phyloP scores from a whole-genome alignment of 2,888 invertebrate species.

The Tetragonisca angustula region DNA sequence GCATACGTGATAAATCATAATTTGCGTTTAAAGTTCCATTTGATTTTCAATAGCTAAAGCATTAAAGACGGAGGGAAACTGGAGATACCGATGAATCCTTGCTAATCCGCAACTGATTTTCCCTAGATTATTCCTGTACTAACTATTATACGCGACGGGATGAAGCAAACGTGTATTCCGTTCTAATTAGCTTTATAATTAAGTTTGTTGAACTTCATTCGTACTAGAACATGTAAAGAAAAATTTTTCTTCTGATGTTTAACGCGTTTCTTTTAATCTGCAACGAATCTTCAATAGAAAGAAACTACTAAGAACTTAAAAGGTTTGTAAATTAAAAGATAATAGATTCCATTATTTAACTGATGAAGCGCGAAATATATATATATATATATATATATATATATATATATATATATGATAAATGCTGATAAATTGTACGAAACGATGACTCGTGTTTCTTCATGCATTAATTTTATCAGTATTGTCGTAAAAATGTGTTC shows the following conservation, averaged over 20 bases:
- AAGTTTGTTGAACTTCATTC: background rate
- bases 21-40: background rate
- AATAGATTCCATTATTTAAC: too few species aligned
- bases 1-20: background rate
- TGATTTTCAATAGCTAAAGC: background rate
- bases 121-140: background rate
- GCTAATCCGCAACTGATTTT: background rate
- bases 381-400: too few species aligned
- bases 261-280: too few species aligned
- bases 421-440: background rate
- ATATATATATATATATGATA: too few species aligned
- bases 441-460: background rate
- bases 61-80: background rate
- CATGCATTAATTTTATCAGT: background rate
- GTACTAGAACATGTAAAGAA: background rate
- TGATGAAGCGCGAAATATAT: too few species aligned
- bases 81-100: background rate
- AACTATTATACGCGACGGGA: background rate
- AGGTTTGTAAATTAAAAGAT: too few species aligned
- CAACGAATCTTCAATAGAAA: too few species aligned
- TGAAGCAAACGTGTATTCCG: background rate
- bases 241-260: too few species aligned
- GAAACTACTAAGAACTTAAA: too few species aligned
- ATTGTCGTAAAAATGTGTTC: background rate
- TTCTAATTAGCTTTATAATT: background rate